Base-by-base conservation (phyloP, 2,797 vertebrate genomes). In the Varecia variegata region DNA sequence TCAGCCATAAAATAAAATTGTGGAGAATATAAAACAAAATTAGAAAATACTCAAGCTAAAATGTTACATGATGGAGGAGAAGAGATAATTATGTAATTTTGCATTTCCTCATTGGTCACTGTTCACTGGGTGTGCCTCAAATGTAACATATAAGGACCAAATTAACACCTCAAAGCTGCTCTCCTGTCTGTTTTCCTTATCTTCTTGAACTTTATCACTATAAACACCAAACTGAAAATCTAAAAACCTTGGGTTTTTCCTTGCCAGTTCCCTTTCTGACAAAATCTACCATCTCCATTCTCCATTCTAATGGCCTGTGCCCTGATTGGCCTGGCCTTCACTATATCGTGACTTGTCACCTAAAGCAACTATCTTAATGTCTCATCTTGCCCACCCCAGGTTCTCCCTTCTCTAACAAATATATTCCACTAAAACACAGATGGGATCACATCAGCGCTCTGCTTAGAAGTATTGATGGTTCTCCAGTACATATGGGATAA, bases 21-120 rank as follows among this genome's bases (percentile, higher is more conserved):
- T 79, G 11, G 20, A 47, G 6, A 54, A 25, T 45, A 71, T 84
- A 56, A 77, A 71, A 56, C 27, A 84, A 87, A 68, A 85, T 50
- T 56, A 9, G 32, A 76, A 95, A 76, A 43, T 76, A 67, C 50
- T 92, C 80, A 71, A 83, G 35, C 18, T 86, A 70, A 50, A 84
- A 92, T 47, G 8, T 38, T 68, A 73, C 58, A 1, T 35, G 2
- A 43, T 45, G 13, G 9, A 52, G 8, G 94, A 81, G 21, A 88
- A 91, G 56, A 70, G 38, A 58, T 20, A 74, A 80, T 81, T 56
- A 40, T 3, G 38, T n/a, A 32, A 52, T 30, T 85, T 93, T 73
- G 12, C n/a, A 67, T 25, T 85, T 95, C 43, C 60, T 85, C 43
- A 13, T 17, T 50, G 50, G 13, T 80, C 18, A 21, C 7, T 56